These are phyloP conservation scores for Drosophila suboccidentalis DNA, from an alignment of 2,888 invertebrate genomes.

Conservation along the genomic window DNA sequence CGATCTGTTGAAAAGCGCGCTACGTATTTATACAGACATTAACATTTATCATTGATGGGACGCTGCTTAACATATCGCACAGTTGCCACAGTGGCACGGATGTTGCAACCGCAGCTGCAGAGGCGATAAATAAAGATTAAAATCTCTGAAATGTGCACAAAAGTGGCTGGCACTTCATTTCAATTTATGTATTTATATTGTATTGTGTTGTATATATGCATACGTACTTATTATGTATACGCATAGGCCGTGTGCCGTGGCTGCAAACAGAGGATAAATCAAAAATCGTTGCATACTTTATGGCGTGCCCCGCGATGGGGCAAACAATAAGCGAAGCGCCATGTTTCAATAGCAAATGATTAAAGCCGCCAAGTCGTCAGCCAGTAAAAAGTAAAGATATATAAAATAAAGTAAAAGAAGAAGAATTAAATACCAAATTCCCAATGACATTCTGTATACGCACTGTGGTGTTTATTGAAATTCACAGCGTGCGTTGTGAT, in stretches of 20 bases:
- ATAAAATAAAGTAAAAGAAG: constrained; percentile 9
- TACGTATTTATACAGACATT: constrained; percentile 63
- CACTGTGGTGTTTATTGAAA: constrained; percentile 64
- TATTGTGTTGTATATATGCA: constrained; percentile 2
- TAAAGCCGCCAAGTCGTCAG: constrained; percentile 49
- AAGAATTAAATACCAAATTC: constrained; percentile 40
- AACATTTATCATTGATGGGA: constrained; percentile 59
- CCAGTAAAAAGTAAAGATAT: constrained; percentile 21
- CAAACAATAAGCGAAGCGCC: constrained; percentile 56
- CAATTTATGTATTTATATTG: constrained; percentile 70
- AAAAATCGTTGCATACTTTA: constrained; percentile 75
- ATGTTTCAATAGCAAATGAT: constrained; percentile 66
- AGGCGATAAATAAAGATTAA: constrained; percentile 77
- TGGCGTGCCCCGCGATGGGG: constrained; percentile 29
- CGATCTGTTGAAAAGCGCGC: constrained; percentile 45
- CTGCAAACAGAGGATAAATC: constrained; percentile 57
- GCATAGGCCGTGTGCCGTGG: constrained; percentile 13
- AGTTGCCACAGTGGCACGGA: constrained; percentile 27
- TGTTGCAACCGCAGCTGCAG: constrained; percentile 36
- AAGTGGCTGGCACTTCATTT: constrained; percentile 78
- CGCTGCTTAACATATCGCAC: constrained; percentile 56
- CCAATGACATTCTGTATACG: constrained; percentile 73
- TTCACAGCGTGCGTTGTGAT: constrained; percentile 68
- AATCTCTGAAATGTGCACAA: constrained; percentile 77
- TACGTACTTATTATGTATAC: neutral